Percentiles rank a stretch among this genome's conserved stretches.
These are phyloP conservation scores for Pycnonotus jocosus DNA, from an alignment of 2,113 vertebrate genomes.

Conservation along the genomic window DNA sequence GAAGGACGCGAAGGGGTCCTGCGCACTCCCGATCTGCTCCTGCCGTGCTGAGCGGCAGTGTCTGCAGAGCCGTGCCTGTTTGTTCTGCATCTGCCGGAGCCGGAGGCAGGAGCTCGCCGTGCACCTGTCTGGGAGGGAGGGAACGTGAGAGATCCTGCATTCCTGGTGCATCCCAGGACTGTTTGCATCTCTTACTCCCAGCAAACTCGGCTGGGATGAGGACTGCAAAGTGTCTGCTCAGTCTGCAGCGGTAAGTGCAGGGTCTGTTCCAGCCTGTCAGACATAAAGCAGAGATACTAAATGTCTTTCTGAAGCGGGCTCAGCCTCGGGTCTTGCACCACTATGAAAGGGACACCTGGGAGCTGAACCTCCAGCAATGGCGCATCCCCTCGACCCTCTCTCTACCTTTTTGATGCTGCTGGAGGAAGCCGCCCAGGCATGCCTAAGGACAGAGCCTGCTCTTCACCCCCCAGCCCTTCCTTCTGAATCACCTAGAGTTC, in stretches of 20 bases:
- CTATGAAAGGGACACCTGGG: not conserved
- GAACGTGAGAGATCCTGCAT: not conserved
- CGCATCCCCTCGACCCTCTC: not conserved
- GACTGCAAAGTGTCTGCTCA: not conserved
- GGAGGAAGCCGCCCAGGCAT: not conserved
- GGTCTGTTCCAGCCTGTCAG: not conserved
- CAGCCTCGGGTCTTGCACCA: not conserved
- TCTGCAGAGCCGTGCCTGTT: not conserved
- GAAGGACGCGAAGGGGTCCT: not conserved
- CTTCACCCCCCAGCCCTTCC: not conserved
- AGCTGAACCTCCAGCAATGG: not conserved
- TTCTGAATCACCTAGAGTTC: not conserved
- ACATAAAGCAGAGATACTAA: not conserved
- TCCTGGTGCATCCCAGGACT: not conserved
- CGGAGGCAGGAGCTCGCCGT: not conserved
- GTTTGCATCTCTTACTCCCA: not conserved
- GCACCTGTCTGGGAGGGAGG: not conserved
- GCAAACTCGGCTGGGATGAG: not conserved
- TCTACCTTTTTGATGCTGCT: not conserved
- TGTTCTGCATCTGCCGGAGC: not conserved
- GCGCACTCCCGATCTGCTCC: not conserved
- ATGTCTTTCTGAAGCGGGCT: not conserved
- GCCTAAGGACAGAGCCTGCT: not conserved
- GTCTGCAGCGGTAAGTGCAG: not conserved
- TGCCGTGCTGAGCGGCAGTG: not conserved